phyloP scores from a whole-genome alignment of 2,888 invertebrate species.

The Andrena dorsata region DNA sequence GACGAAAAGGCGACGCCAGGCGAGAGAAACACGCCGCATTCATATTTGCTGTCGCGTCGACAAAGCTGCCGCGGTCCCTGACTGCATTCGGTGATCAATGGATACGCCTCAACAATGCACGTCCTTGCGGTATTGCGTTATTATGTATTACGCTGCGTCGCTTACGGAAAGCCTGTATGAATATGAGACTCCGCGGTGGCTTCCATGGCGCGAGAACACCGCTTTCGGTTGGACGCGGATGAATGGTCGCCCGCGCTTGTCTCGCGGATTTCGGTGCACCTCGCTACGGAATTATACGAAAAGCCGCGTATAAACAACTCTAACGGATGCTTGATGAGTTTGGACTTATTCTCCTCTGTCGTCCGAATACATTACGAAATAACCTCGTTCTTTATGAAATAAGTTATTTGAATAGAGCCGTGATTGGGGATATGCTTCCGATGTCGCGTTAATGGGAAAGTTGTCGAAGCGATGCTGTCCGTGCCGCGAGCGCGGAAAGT shows the following conservation, averaged over 20 bases:
- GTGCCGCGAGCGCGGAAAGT: background rate
- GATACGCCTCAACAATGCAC: slow-evolving; percentile 68
- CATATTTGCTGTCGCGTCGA: slow-evolving; percentile 26
- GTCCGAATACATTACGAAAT: no score
- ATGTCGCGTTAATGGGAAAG: background rate
- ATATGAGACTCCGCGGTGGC: background rate
- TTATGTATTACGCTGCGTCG: slow-evolving; percentile 57
- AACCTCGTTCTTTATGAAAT: no score
- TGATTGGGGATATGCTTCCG: no score
- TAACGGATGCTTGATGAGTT: no score
- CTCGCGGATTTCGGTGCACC: background rate
- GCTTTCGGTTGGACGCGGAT: slow-evolving; percentile 28
- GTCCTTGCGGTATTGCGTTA: slow-evolving; percentile 68
- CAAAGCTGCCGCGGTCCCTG: slow-evolving; percentile 39
- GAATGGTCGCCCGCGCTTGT: slow-evolving; percentile 13
- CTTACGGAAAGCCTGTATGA: slow-evolving; percentile 7
- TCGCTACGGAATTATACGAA: background rate
- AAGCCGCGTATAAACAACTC: background rate
- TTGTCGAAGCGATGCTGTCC: background rate
- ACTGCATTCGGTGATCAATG: slow-evolving; percentile 71
- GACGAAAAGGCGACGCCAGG: slow-evolving; percentile 17
- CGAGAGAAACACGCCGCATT: slow-evolving; percentile 20
- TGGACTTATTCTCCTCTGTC: no score
- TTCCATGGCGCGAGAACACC: slow-evolving; percentile 48
- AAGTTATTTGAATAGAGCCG: no score